These are phyloP conservation scores for Arctocebus calabarensis DNA, from an alignment of 2,797 vertebrate species.

Conservation along the genomic window DNA sequence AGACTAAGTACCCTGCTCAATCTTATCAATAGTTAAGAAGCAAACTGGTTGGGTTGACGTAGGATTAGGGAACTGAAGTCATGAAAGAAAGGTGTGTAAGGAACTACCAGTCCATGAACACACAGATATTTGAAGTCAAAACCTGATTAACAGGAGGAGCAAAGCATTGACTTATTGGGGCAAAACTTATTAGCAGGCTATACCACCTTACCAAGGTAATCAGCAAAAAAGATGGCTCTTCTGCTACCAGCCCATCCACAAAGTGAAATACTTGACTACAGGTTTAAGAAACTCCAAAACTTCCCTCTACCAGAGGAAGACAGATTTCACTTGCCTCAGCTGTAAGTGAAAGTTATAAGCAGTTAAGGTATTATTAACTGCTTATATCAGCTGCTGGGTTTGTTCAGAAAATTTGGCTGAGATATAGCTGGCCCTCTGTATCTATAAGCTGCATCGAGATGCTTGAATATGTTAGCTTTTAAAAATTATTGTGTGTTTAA, in stretches of 20 bases:
- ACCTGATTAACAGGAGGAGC: neutral
- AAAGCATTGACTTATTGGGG: neutral
- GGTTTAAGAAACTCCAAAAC: neutral
- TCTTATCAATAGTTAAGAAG: neutral
- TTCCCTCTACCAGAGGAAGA: neutral
- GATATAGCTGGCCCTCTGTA: too few relatives aligned
- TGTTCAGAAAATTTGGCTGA: neutral
- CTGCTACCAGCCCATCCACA: neutral
- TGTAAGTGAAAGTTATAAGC: neutral
- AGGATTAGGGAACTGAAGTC: neutral
- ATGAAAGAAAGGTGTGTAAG: neutral
- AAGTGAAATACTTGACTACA: neutral
- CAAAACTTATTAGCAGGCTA: neutral
- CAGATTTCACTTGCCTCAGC: neutral
- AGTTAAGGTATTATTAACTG: neutral
- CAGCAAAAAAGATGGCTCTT: neutral
- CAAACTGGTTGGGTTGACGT: neutral
- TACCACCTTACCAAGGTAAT: neutral
- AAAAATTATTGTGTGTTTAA: neutral
- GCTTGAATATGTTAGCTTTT: neutral
- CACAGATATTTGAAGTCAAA: neutral
- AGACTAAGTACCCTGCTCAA: neutral
- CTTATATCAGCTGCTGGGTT: neutral
- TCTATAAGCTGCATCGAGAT: conserved; percentile 54
- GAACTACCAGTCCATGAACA: neutral